Conservation (phyloP, 2,888 invertebrate species). For the Diogma glabrata region DNA sequence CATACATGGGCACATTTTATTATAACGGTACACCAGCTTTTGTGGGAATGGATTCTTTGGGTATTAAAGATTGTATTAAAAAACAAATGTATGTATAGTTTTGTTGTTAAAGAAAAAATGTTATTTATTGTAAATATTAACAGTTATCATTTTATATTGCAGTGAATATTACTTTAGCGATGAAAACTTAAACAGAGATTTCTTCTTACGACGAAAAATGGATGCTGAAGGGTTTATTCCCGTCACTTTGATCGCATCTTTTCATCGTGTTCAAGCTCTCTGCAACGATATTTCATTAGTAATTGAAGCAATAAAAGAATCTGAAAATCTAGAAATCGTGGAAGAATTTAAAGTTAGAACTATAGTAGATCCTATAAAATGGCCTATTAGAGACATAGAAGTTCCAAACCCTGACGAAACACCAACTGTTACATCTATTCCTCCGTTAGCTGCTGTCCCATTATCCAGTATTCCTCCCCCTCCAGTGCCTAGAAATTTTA, state of each 20-base stretch:
- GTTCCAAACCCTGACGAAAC: conserved; percentile 18
- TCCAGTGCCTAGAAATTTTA: conserved; percentile 49
- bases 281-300: conserved; percentile 77
- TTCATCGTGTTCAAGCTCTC: conserved; percentile 82
- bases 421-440: conserved; percentile 2
- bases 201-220: conserved; percentile 96
- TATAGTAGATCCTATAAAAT: conserved; percentile 66
- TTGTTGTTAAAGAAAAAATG: conserved; percentile 1
- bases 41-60: conserved; percentile 38
- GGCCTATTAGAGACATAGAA: conserved; percentile 57
- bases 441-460: conserved; percentile 44
- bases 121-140: conserved; percentile 3
- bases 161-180: conserved; percentile 99
- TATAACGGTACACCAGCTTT: conserved; percentile 32
- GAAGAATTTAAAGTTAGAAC: conserved; percentile 72
- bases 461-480: conserved; percentile 58
- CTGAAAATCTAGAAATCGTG: conserved; percentile 72
- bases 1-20: conserved; percentile 36
- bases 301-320: conserved; percentile 72
- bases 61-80: conserved; percentile 71
- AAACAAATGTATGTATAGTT: conserved; percentile 73
- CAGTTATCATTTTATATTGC: conserved; percentile 30
- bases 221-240: conserved; percentile 87
- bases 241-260: conserved; percentile 86
- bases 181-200: conserved; percentile 89